Conservation (phyloP, 2,888 invertebrate species). For the Hydropsyche betteni region DNA sequence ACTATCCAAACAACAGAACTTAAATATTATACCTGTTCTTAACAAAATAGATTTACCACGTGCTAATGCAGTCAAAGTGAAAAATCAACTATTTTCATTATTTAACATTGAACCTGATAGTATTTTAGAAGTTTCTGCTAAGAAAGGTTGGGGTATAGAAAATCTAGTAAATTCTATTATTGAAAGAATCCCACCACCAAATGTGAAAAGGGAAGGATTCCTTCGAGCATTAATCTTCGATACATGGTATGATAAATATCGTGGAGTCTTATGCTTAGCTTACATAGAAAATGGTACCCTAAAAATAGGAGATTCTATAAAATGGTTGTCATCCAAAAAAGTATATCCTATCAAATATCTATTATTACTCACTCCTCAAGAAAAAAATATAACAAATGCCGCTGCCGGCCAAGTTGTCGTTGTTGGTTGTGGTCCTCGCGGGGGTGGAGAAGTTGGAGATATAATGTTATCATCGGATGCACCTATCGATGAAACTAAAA, state of each 20-base stretch:
- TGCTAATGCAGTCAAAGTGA: slow-evolving; percentile 86
- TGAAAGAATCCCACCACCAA: slow-evolving; percentile 79
- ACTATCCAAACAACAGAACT: slow-evolving; percentile 83
- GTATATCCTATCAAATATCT: slow-evolving; percentile 81
- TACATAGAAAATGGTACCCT: slow-evolving; percentile 82
- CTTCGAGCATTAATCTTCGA: slow-evolving; percentile 90
- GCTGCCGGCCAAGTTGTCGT: slow-evolving; percentile 94
- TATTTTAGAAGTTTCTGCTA: slow-evolving; percentile 90
- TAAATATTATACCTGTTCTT: slow-evolving; percentile 88
- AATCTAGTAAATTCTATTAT: slow-evolving; percentile 82
- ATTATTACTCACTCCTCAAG: slow-evolving; percentile 81
- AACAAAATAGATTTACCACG: slow-evolving; percentile 97
- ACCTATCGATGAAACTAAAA: slow-evolving; percentile 55
- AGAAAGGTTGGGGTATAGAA: slow-evolving; percentile 85
- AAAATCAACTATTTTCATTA: slow-evolving; percentile 78
- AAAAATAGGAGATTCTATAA: slow-evolving; percentile 78
- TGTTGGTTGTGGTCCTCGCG: slow-evolving; percentile 68
- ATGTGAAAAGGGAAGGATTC: slow-evolving; percentile 66
- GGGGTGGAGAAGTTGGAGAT: slow-evolving; percentile 63
- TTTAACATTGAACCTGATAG: slow-evolving; percentile 81
- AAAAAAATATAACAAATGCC: slow-evolving; percentile 72
- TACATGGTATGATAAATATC: slow-evolving; percentile 91
- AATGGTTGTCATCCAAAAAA: slow-evolving; percentile 76
- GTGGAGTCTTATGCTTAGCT: slow-evolving; percentile 81
- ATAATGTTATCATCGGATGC: slow-evolving; percentile 55